Conservation (phyloP, 2,888 invertebrate species). For the Platerodrilus igneus region DNA sequence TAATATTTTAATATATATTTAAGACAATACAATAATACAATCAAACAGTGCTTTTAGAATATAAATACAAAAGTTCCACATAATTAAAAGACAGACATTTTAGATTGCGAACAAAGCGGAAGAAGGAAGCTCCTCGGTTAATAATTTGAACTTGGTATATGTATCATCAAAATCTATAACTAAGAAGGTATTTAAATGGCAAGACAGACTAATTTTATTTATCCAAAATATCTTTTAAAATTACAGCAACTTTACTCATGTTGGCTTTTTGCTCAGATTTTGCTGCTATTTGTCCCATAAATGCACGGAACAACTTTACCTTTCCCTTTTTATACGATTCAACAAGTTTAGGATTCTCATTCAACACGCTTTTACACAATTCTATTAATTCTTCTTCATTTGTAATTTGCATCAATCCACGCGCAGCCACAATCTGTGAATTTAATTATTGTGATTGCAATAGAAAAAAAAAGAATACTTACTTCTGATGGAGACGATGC, state of each 20-base stretch:
- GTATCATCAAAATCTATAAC: no score
- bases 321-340: constrained; percentile 66
- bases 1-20: no score
- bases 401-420: constrained; percentile 61
- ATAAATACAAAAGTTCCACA: no score
- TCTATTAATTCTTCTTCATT: constrained; percentile 56
- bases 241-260: constrained; percentile 59
- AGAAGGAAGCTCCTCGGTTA: no score
- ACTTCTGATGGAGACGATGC: constrained; percentile 32
- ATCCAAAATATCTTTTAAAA: constrained; percentile 59
- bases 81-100: no score
- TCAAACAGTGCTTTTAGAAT: no score
- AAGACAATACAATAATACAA: no score
- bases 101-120: no score
- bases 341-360: constrained; percentile 63
- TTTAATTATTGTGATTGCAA: no score
- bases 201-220: constrained; percentile 46
- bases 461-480: no score
- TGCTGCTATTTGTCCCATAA: constrained; percentile 59
- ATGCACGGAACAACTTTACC: constrained; percentile 60
- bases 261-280: constrained; percentile 60
- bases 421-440: constrained; percentile 37
- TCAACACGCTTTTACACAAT: constrained; percentile 58
- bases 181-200: no score
- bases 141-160: no score